Evolutionary conservation across 2,888 invertebrate genomes (phyloP), one percentile per base, ranked within the genome.

Genomic region (Morpho deidamia): DNA sequence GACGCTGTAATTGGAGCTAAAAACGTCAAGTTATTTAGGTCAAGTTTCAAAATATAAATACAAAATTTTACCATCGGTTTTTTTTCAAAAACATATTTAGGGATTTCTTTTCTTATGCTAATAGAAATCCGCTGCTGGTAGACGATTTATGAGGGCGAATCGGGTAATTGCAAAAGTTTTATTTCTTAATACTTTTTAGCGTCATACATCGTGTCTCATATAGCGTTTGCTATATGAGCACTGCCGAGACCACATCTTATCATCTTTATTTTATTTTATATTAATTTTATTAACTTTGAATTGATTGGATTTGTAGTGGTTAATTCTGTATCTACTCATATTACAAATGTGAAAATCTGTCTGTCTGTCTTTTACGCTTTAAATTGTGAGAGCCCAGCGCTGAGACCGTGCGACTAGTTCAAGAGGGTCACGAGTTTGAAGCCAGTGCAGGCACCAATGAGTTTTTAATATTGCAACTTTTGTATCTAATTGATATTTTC

Each of bases 21-120:
- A 56, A 49, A 49, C 49, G 56, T 56, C 56, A 46, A 35, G n/a
- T 12, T 33, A 49, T 53, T 53, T 53, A 41, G 56, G 56, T 56
- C 49, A 49, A 12, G 41, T 37, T 56, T 56, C 33, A 41, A 56
- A 51, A 44, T 43, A 55, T 44, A 11, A 34, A 34, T 11, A 9
- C 11, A 10, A n/a, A n/a, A 44, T 47, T 32, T 37, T 23, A 5
- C 23, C 23, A 10, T 41, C 14, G 9, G 37, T 42, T 43, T n/a
- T n/a, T 37, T 39, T 23, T 23, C 23, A 37, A 47, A 49, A 43
- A 40, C 41, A 35, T 46, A 43, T 33, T 46, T 11, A 44, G 11
- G 37, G 37, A 40, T 32, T 11, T 32, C 35, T 44, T 44, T 39
- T 41, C 32, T 14, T 48, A 5, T 23, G 2, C 23, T 23, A 23